Percentiles rank a stretch among this genome's conserved stretches.
Conservation (phyloP, 2,797 vertebrate genomes). For the Melanotaenia boesemani region DNA sequence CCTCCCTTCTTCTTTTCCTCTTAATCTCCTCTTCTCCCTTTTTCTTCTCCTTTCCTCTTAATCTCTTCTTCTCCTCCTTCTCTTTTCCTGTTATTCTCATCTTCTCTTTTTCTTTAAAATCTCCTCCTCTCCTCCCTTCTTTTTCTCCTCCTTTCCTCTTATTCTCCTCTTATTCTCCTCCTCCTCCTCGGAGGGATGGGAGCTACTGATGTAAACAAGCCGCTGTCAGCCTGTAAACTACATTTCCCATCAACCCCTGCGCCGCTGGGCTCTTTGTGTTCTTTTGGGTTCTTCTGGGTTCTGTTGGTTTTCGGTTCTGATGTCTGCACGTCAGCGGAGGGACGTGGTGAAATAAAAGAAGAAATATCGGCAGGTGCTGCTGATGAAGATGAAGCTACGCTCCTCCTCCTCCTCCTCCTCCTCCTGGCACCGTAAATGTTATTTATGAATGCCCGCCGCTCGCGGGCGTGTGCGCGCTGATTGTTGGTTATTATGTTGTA, state of each 20-base stretch:
- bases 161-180: too few relatives aligned
- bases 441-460: constrained; percentile 81
- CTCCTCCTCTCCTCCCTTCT: too few relatives aligned
- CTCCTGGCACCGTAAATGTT: constrained; percentile 70
- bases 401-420: constrained; percentile 32
- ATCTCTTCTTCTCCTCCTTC: too few relatives aligned
- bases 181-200: too few relatives aligned
- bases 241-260: constrained; percentile 70
- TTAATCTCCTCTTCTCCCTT: too few relatives aligned
- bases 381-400: constrained; percentile 46
- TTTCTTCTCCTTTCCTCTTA: too few relatives aligned
- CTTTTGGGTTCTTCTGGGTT: neutral
- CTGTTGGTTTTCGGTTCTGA: neutral
- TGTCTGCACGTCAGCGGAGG: neutral
- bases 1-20: too few relatives aligned
- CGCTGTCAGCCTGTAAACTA: constrained; percentile 43
- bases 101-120: too few relatives aligned
- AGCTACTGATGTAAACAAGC: constrained; percentile 60
- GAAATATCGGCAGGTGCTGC: constrained; percentile 49
- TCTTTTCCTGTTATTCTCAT: too few relatives aligned
- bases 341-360: neutral
- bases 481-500: constrained; percentile 59
- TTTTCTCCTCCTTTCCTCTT: too few relatives aligned
- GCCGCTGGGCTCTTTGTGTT: constrained; percentile 4
- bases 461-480: constrained; percentile 73